Conservation (phyloP, 2,113 vertebrate genomes). For the Neotoma lepida region DNA sequence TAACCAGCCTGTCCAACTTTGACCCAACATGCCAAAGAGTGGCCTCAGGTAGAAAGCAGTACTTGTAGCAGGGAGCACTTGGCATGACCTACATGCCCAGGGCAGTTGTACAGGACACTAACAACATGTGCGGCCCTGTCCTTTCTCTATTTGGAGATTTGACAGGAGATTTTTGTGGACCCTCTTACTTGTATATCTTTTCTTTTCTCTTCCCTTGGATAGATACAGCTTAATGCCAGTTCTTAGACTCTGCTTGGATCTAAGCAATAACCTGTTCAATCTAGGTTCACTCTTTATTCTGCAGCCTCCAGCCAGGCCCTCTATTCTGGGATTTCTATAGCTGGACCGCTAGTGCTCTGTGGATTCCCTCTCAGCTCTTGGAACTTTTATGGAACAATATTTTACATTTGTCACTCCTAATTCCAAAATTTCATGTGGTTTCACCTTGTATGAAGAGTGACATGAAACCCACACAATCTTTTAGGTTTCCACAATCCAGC, state of each 20-base stretch:
- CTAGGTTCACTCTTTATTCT: not conserved
- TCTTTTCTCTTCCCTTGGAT: not conserved
- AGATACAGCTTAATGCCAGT: not conserved
- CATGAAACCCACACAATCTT: not conserved
- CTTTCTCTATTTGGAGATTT: not conserved
- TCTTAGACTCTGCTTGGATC: not conserved
- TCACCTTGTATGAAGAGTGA: not conserved
- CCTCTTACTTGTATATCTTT: not conserved
- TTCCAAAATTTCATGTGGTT: not conserved
- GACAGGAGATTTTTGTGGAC: not conserved
- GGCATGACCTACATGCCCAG: not conserved
- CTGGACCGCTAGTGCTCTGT: not conserved
- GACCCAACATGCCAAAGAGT: not conserved
- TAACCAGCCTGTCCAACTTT: not conserved
- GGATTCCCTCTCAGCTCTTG: not conserved
- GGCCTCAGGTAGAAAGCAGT: not conserved
- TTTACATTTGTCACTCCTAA: not conserved
- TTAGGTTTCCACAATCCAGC: not conserved
- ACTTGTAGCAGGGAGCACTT: not conserved
- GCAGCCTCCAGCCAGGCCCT: not conserved
- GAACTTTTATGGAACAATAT: not conserved
- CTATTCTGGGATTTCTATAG: not conserved
- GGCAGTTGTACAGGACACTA: too few relatives aligned
- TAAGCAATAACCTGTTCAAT: not conserved
- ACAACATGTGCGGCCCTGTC: accelerated